Evolutionary conservation across 2,113 vertebrate genomes (phyloP), one percentile per base, ranked within the genome.

Genomic region (Sisor rabdophorus): DNA sequence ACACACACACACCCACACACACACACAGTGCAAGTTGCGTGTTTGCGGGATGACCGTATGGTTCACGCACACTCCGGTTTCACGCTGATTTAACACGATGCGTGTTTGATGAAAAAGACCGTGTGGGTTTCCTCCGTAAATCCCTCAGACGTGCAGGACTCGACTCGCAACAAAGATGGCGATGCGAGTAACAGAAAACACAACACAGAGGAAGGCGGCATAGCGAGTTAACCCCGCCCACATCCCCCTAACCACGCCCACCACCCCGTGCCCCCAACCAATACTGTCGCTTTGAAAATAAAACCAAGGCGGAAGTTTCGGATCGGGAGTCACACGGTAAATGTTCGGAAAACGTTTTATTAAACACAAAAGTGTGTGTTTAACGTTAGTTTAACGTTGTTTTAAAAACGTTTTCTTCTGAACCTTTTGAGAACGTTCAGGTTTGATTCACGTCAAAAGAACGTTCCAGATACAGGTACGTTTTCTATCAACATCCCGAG

Each of bases 141-240:
- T 85, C 84, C 83, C 84, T 89, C 90, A 86, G 86, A 87, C 89
- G 91, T 88, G 91, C 89, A 92, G 93, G 90, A 92, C 89, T 89
- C 87, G 91, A 92, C 91, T 93, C 90, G 94, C 94, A 94, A 96
- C 95, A 97, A n/a, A 96, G 95, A 97, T 96, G 95, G 95, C 95
- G 95, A 95, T 93, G 93, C 81, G 91, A 94, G 93, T 91, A 93
- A 93, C 92, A 93, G 92, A 95, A 91, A 93, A 94, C 95, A 97
- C 93, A 95, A 95, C 94, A 95, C 44, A 95, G 94, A 89, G 91
- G 92, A 91, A 87, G 92, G 89, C 92, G 72, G 89, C 92, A 93
- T 92, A 91, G 87, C 85, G 88, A 87, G 84, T 86, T 89, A 86
- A 84, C 4, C 69, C 88, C 90, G 86, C 90, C 91, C 84, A 81